Conservation (phyloP, 2,888 invertebrate genomes). For the Drosophila fulvimacula region DNA sequence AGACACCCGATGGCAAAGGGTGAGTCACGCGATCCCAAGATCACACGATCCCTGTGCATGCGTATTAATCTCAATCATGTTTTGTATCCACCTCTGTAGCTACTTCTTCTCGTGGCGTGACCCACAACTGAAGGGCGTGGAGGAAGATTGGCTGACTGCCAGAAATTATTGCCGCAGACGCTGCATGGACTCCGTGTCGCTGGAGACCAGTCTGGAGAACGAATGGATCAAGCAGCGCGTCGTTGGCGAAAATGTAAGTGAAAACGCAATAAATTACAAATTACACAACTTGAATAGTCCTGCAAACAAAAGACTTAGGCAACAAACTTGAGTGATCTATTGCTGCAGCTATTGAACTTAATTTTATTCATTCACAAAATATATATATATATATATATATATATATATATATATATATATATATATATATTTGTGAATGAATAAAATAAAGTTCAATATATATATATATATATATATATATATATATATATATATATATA, state of each 20-base stretch:
- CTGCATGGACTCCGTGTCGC: constrained; percentile 95
- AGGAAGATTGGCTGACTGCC: constrained; percentile 93
- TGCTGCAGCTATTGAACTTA: neutral
- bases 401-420: too few species aligned
- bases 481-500: too few species aligned
- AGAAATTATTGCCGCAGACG: constrained; percentile 94
- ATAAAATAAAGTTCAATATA: too few species aligned
- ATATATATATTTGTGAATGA: too few species aligned
- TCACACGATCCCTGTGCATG: too few species aligned
- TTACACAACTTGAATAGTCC: neutral
- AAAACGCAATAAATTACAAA: too few species aligned
- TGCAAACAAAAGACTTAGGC: constrained; percentile 21
- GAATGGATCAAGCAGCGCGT: constrained; percentile 93
- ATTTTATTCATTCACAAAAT: neutral
- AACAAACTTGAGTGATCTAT: constrained; percentile 7
- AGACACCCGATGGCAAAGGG: constrained; percentile 90
- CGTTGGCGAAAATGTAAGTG: constrained; percentile 90
- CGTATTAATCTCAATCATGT: constrained; percentile 1
- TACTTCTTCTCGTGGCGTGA: constrained; percentile 96
- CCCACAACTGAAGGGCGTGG: constrained; percentile 89
- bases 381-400: too few species aligned
- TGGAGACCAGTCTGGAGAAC: constrained; percentile 94
- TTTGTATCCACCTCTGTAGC: constrained; percentile 85
- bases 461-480: too few species aligned
- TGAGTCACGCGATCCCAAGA: too few species aligned